A percentile compares a stretch with the other conserved stretches of the same genome.
Evolutionary conservation across 2,797 vertebrate species (phyloP).

Genomic region (Australoheros facetus): DNA sequence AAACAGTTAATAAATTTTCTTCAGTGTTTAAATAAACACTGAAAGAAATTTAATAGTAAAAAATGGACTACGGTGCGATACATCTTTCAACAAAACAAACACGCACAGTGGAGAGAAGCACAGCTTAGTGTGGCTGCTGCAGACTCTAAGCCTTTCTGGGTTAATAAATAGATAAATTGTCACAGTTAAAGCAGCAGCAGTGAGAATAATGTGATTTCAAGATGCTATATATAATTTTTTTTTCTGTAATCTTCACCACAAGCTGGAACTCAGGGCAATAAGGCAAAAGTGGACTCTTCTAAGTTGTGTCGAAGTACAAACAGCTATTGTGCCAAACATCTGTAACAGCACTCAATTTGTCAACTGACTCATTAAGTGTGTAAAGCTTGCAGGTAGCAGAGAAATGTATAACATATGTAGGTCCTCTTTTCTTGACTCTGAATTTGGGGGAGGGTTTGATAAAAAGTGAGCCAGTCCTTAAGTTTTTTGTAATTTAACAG

Average conservation of each 20-base stretch:
- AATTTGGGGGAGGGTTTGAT: constrained; percentile 4
- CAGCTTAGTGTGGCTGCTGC: constrained; percentile 62
- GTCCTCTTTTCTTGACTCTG: neutral
- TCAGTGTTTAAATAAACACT: neutral
- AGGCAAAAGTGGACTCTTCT: constrained; percentile 27
- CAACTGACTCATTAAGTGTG: constrained; percentile 11
- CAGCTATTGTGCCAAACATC: constrained; percentile 17
- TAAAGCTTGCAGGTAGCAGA: neutral
- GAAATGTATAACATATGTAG: constrained; percentile 15
- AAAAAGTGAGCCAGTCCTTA: constrained; percentile 26
- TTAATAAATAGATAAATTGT: constrained; percentile 75
- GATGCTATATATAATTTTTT: constrained; percentile 56
- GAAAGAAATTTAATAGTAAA: neutral
- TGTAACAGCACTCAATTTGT: constrained; percentile 16
- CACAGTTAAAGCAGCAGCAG: constrained; percentile 57
- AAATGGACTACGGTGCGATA: neutral
- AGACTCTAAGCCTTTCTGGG: constrained; percentile 64
- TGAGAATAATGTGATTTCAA: constrained; percentile 68
- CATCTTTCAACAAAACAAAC: constrained; percentile 23
- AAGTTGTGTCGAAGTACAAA: constrained; percentile 16
- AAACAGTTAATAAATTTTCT: neutral
- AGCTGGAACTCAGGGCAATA: constrained; percentile 29
- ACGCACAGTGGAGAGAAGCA: constrained; percentile 23
- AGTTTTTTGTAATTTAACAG: constrained; percentile 32
- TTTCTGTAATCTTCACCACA: constrained; percentile 53